phyloP scores from a whole-genome alignment of 2,113 vertebrate genomes.

The Balaenoptera acutorostrata region DNA sequence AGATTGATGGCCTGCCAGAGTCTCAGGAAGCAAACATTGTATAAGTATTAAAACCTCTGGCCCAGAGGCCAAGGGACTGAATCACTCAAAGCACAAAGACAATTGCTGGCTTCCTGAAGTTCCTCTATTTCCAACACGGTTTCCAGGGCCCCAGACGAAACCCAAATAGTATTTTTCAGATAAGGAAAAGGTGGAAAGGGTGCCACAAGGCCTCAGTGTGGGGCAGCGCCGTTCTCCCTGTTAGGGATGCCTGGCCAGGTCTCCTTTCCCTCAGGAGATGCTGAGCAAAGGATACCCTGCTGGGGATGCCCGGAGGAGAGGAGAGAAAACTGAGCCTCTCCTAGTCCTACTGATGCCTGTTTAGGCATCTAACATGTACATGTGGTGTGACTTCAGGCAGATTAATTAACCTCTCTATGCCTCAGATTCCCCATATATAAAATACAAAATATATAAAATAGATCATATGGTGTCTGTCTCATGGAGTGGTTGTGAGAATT shows the following conservation, averaged over 20 bases:
- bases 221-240: neutral
- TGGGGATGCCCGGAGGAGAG: neutral
- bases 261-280: neutral
- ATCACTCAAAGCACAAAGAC: constrained; percentile 55
- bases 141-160: constrained; percentile 72
- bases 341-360: neutral
- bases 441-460: neutral
- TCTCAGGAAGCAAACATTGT: constrained; percentile 76
- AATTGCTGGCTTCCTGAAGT: constrained; percentile 75
- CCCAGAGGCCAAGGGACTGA: constrained; percentile 54
- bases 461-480: neutral
- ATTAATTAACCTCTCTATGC: neutral
- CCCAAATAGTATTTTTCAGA: neutral
- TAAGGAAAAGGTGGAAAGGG: neutral
- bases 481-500: neutral
- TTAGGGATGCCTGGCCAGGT: neutral
- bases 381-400: neutral
- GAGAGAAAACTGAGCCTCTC: neutral
- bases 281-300: neutral
- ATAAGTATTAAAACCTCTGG: constrained; percentile 41
- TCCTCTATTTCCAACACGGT: constrained; percentile 55
- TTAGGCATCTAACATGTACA: neutral
- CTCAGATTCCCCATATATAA: neutral
- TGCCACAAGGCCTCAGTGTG: too few relatives aligned
- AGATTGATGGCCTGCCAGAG: constrained; percentile 26